Evolutionary conservation across 2,797 vertebrate genomes (phyloP).

Genomic region (Platalea minor): DNA sequence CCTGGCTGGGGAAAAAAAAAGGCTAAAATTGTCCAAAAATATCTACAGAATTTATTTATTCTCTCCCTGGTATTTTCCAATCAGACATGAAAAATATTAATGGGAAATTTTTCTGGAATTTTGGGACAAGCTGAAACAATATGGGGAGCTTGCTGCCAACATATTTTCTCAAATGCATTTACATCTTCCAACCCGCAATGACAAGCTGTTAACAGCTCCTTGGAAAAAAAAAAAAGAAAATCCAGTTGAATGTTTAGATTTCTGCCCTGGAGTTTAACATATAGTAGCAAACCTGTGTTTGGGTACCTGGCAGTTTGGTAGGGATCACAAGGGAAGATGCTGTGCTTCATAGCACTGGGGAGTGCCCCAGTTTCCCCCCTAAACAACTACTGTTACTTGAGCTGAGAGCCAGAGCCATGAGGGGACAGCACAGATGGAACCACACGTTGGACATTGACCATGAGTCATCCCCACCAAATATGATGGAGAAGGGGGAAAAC

Average conservation of each 20-base stretch:
- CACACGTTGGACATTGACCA: background rate
- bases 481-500: accelerated
- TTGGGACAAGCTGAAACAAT: constrained; percentile 24
- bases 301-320: background rate
- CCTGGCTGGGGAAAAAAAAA: background rate
- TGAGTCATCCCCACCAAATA: background rate
- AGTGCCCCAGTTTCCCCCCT: background rate
- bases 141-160: background rate
- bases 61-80: background rate
- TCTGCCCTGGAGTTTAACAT: background rate
- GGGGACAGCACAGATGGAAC: background rate
- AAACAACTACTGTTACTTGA: background rate
- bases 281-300: accelerated
- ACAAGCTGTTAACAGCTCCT: background rate
- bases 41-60: background rate
- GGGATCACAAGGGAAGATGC: background rate
- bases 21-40: background rate
- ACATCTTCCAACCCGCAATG: background rate
- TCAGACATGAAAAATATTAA: background rate
- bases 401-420: background rate
- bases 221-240: background rate
- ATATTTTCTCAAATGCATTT: constrained; percentile 28
- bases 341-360: background rate
- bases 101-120: background rate
- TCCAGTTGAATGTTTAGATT: background rate